phyloP scores from a whole-genome alignment of 2,797 vertebrate species.

The Hafferia zeledoni region DNA sequence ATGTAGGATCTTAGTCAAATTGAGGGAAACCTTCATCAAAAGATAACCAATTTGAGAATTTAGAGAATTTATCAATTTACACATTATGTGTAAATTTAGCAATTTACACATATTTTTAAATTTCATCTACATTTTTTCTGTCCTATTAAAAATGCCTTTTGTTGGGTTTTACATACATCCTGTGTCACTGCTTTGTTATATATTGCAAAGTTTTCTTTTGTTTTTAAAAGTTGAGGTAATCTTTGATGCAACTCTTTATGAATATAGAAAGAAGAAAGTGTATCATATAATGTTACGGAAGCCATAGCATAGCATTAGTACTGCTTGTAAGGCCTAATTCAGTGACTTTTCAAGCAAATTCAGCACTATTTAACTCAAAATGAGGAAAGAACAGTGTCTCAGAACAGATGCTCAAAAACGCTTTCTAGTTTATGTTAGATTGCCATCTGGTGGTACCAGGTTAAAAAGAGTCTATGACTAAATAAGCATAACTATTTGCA shows the following conservation, averaged over 20 bases:
- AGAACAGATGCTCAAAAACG: neutral
- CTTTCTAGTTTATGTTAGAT: neutral
- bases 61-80: neutral
- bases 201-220: neutral
- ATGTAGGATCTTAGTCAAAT: neutral
- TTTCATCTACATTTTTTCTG: neutral
- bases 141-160: neutral
- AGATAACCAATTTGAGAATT: neutral
- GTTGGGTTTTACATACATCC: neutral
- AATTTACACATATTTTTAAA: neutral
- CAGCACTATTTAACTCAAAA: neutral
- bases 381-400: neutral
- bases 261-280: neutral
- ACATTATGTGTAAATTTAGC: too few species aligned
- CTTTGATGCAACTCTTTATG: neutral
- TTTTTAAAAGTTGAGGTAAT: neutral
- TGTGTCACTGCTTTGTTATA: neutral
- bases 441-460: slow-evolving; percentile 61
- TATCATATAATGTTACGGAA: neutral
- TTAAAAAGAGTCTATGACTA: neutral
- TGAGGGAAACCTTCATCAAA: neutral
- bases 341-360: neutral
- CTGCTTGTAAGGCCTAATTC: neutral
- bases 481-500: neutral
- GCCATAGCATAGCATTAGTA: too few species aligned